Evolutionary conservation across 2,888 invertebrate genomes (phyloP).

Genomic region (Lysandra bellargus): DNA sequence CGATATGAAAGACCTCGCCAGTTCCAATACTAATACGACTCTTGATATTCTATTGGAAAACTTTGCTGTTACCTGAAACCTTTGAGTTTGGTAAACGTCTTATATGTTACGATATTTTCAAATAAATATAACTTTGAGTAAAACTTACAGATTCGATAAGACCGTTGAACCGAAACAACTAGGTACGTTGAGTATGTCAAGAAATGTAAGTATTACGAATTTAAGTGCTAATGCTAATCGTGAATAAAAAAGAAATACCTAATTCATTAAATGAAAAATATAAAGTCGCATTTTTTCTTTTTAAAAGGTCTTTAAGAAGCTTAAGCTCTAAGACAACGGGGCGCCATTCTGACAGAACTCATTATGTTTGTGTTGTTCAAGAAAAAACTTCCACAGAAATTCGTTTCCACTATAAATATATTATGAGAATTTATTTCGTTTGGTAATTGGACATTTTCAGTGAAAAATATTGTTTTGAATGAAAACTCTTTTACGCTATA

Average conservation of each 20-base stretch:
- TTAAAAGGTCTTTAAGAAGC: constrained; percentile 21
- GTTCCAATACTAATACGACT: constrained; percentile 21
- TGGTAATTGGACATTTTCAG: background rate
- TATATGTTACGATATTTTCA: background rate
- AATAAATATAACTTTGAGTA: background rate
- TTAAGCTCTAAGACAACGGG: constrained; percentile 24
- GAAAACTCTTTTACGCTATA: background rate
- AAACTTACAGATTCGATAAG: background rate
- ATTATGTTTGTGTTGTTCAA: constrained; percentile 26
- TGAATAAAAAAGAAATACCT: background rate
- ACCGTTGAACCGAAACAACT: background rate
- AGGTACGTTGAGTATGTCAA: background rate
- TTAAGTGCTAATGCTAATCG: background rate
- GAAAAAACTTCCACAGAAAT: constrained; percentile 6
- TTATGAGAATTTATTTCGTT: constrained; percentile 2
- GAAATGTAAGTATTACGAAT: background rate
- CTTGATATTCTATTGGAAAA: constrained; percentile 14
- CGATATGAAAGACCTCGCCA: background rate
- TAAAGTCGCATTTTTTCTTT: constrained; percentile 17
- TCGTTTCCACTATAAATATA: constrained; percentile 8
- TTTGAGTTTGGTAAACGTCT: background rate
- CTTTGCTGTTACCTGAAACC: background rate
- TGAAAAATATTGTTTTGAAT: background rate
- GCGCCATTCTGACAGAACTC: constrained; percentile 30
- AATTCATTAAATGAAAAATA: background rate